Percentiles rank a stretch among this genome's conserved stretches.
phyloP scores from a whole-genome alignment of 1,140 invertebrate genomes.

The Ceratoteleas bidentatus region DNA sequence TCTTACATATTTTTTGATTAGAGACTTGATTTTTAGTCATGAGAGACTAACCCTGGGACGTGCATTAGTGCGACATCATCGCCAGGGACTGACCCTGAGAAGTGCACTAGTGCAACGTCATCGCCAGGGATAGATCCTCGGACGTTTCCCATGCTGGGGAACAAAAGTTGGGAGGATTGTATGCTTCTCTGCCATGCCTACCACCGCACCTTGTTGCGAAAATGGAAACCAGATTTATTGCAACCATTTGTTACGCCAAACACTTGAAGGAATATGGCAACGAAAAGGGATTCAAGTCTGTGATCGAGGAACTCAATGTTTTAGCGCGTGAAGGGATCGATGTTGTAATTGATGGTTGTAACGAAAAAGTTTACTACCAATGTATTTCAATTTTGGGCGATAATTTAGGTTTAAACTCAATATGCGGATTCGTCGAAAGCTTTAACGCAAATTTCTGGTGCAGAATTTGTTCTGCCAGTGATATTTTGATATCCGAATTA shows the following conservation, averaged over 20 bases:
- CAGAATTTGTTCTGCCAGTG: conserved; percentile 1
- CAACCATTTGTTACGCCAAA: conserved; percentile 5
- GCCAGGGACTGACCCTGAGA: too few relatives aligned
- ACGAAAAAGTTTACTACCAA: neutral
- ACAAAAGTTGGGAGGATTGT: too few relatives aligned
- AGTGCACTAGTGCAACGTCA: too few relatives aligned
- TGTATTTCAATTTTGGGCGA: neutral
- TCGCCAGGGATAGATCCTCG: too few relatives aligned
- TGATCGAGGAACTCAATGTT: conserved; percentile 1
- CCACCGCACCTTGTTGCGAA: conserved; percentile 5
- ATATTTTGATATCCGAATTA: too few relatives aligned
- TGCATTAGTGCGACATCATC: too few relatives aligned
- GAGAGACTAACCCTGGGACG: too few relatives aligned
- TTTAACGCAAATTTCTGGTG: conserved; percentile 1
- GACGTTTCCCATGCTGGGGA: too few relatives aligned
- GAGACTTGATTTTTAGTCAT: too few relatives aligned
- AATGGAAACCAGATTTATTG: conserved; percentile 4
- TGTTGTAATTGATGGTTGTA: neutral
- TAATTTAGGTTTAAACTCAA: neutral
- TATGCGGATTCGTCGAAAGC: conserved; percentile 1
- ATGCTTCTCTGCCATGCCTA: conserved; percentile 3
- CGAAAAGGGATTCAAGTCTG: neutral
- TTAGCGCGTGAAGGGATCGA: neutral
- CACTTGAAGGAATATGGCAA: conserved; percentile 1
- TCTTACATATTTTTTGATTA: too few relatives aligned